These are phyloP conservation scores for Hozukius guyotensis DNA, from an alignment of 2,797 vertebrate species.

Conservation along the genomic window DNA sequence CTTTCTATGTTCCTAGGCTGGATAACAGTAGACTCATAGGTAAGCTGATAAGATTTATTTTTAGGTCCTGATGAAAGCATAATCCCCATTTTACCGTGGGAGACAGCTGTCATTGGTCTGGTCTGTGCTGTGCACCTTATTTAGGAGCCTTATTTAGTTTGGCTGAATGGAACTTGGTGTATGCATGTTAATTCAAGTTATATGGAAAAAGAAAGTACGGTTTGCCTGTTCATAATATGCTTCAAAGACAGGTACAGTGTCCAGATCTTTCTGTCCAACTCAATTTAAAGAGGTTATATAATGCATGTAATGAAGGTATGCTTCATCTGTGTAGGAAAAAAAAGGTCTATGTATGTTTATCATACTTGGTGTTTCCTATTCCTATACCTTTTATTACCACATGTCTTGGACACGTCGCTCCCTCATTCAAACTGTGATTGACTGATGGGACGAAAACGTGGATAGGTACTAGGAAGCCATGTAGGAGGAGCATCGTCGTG, in stretches of 20 bases:
- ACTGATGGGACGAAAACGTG: neutral
- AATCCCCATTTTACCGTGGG: constrained; percentile 77
- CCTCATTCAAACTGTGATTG: constrained; percentile 11
- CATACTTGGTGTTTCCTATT: neutral
- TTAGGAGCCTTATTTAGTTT: constrained; percentile 30
- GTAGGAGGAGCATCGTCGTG: constrained; percentile 50
- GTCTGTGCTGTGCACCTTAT: constrained; percentile 31
- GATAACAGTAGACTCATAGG: constrained; percentile 87
- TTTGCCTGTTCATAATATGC: neutral
- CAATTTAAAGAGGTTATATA: neutral
- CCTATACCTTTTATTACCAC: neutral
- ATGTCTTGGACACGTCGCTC: neutral
- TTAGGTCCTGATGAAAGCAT: constrained; percentile 80
- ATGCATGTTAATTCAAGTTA: constrained; percentile 5
- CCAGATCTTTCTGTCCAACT: neutral
- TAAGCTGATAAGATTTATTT: constrained; percentile 87
- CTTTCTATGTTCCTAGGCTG: constrained; percentile 80
- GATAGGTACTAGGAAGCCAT: constrained; percentile 20
- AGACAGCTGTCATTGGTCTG: constrained; percentile 77
- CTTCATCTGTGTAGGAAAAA: neutral
- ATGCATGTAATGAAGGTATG: constrained; percentile 2
- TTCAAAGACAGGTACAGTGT: neutral
- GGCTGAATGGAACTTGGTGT: constrained; percentile 7
- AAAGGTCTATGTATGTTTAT: neutral
- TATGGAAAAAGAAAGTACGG: neutral